Base-by-base conservation (phyloP, 1,140 invertebrate species). In the Tetramorium alpestre region DNA sequence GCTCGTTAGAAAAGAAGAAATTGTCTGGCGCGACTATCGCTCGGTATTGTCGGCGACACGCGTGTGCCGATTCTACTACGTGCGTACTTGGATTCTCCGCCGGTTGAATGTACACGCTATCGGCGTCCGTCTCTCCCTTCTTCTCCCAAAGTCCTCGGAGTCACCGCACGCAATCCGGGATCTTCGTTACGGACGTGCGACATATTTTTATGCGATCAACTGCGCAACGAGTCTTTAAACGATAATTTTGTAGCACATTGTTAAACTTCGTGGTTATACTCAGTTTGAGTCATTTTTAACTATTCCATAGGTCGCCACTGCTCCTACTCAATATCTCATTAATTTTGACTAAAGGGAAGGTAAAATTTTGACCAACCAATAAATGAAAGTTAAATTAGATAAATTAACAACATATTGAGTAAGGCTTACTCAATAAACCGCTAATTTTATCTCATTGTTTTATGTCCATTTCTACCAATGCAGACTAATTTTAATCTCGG, bases 1-100 rank as follows among this genome's bases (percentile, higher is more conserved):
- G 76, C 60, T 70, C 60, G 77, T 81, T 80, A 69, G 76, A 64
- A 78, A 77, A 51, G 38, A 69, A 60, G 64, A 87, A 87, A 87
- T 70, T 80, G 56, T 72, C 72, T 67, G n/a, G 44, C 47, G 11
- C n/a, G 22, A 58, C 47, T 54, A 77, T 47, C 49, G 49, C 33
- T 25, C 64, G 49, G 69, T 13, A 60, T 73, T 84, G 69, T 84
- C 28, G 16, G 5, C 16, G 72, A 77, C 72, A 64, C 60, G 56
- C 41, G 54, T 75, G 56, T 62, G 78, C 65, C 80, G 80, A 33
- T 28, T 41, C 18, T 28, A 49, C 25, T 7, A 38, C 1, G 44
- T 22, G 16, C n/a, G 10, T 73, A 33, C 25, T 33, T 47, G 38
- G 10, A 73, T 49, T 84, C 41, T 33, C 25, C 33, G 44, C 4